A percentile compares a stretch with the other conserved stretches of the same genome.
Evolutionary conservation across 2,888 invertebrate genomes (phyloP).

Genomic region (Perdita meconis): DNA sequence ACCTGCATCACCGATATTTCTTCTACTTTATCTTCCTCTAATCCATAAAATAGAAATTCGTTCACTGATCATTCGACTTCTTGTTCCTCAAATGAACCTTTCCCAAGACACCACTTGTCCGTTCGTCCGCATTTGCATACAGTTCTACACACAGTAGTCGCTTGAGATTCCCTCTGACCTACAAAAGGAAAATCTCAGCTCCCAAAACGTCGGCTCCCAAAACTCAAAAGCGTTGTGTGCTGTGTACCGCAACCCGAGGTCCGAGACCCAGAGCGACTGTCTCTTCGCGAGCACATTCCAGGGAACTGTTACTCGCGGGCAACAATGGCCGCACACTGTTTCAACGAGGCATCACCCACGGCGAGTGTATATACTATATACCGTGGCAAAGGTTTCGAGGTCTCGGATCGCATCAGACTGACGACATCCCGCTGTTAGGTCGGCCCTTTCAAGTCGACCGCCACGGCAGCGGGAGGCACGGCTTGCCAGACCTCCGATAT

Average conservation of each 20-base stretch:
- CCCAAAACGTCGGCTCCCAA: too few species aligned
- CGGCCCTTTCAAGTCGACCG: conserved; percentile 82
- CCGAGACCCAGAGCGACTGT: not conserved
- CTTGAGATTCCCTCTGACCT: too few species aligned
- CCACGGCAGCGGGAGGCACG: conserved; percentile 81
- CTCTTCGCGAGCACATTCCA: not conserved
- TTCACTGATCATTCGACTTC: too few species aligned
- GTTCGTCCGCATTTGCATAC: not conserved
- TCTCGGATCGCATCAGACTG: conserved; percentile 76
- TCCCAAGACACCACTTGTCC: too few species aligned
- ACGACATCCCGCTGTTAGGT: conserved; percentile 82
- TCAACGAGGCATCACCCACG: conserved; percentile 71
- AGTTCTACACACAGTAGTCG: too few species aligned
- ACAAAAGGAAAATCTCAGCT: too few species aligned
- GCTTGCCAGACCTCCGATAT: conserved; percentile 78
- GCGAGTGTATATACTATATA: conserved; percentile 60
- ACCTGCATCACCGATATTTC: too few species aligned
- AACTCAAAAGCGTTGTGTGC: too few species aligned
- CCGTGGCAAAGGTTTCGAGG: conserved; percentile 74
- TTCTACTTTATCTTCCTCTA: too few species aligned
- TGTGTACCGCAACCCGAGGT: too few species aligned
- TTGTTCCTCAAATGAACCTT: too few species aligned
- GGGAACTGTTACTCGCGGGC: conserved; percentile 44
- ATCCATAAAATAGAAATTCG: too few species aligned
- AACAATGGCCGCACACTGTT: conserved; percentile 70